Conservation (phyloP, 2,797 vertebrate species). For the Jordanella pulchra region DNA sequence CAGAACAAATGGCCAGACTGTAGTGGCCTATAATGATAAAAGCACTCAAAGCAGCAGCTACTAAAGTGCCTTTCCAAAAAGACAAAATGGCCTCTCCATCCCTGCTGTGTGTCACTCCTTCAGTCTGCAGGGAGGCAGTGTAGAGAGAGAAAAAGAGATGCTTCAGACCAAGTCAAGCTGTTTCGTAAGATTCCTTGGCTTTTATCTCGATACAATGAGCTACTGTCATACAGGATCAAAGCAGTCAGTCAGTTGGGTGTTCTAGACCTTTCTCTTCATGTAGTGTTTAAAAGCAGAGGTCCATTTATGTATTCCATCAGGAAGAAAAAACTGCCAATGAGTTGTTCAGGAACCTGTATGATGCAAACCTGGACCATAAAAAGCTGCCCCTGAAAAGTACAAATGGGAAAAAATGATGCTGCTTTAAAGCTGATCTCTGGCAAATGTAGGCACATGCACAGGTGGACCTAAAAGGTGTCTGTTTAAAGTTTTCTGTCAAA, state of each 20-base stretch:
- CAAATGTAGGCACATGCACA: too few species aligned
- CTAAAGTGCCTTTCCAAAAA: conserved; percentile 65
- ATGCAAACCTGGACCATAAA: conserved; percentile 7
- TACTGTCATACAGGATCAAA: conserved; percentile 25
- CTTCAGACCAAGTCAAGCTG: conserved; percentile 11
- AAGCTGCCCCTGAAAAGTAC: neutral
- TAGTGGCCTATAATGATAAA: conserved; percentile 66
- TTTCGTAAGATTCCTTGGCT: conserved; percentile 34
- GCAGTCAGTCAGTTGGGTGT: neutral
- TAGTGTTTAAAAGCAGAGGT: conserved; percentile 8
- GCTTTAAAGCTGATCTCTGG: neutral
- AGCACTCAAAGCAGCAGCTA: conserved; percentile 59
- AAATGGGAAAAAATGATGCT: neutral
- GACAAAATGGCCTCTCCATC: conserved; percentile 58
- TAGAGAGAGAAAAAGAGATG: neutral
- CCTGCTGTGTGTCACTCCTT: conserved; percentile 47
- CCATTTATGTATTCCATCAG: conserved; percentile 4
- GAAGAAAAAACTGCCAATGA: neutral
- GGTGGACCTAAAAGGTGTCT: too few species aligned
- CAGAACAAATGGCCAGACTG: conserved; percentile 62
- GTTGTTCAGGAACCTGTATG: conserved; percentile 13
- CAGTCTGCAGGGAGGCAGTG: conserved; percentile 37
- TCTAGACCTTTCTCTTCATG: neutral
- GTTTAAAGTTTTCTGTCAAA: too few species aligned
- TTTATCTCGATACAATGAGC: conserved; percentile 43